Evolutionary conservation across 2,797 vertebrate genomes (phyloP).

Genomic region (Argentina silus): DNA sequence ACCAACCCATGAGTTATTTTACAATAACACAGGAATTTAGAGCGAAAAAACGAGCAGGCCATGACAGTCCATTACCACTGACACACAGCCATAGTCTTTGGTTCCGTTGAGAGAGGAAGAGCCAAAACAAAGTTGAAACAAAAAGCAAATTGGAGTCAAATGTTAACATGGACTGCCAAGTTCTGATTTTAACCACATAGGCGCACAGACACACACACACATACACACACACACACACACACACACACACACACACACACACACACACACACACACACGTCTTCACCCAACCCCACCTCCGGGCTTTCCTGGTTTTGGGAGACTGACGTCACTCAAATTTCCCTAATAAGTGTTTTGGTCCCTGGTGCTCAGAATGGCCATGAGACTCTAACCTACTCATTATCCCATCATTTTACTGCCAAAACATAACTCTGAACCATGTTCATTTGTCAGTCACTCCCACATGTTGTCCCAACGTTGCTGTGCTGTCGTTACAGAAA

Average conservation of each 20-base stretch:
- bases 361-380: constrained; percentile 19
- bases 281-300: background rate
- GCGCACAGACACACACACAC: background rate
- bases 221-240: too few relatives aligned
- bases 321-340: constrained; percentile 19
- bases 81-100: background rate
- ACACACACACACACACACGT: too few relatives aligned
- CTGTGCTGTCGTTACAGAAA: constrained; percentile 1
- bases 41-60: background rate
- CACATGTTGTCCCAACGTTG: constrained; percentile 38
- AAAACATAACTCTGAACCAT: constrained; percentile 37
- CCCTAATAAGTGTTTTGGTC: constrained; percentile 3
- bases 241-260: too few relatives aligned
- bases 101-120: background rate
- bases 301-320: constrained; percentile 18
- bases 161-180: constrained; percentile 9
- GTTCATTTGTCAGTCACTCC: constrained; percentile 50
- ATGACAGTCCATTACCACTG: constrained; percentile 10
- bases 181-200: constrained; percentile 30
- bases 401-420: constrained; percentile 37
- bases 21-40: constrained; percentile 4
- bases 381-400: constrained; percentile 32
- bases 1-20: background rate
- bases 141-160: constrained; percentile 35
- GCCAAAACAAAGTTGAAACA: constrained; percentile 13